Conservation (phyloP, 2,113 vertebrate species). For the Argyrosomus japonicus region DNA sequence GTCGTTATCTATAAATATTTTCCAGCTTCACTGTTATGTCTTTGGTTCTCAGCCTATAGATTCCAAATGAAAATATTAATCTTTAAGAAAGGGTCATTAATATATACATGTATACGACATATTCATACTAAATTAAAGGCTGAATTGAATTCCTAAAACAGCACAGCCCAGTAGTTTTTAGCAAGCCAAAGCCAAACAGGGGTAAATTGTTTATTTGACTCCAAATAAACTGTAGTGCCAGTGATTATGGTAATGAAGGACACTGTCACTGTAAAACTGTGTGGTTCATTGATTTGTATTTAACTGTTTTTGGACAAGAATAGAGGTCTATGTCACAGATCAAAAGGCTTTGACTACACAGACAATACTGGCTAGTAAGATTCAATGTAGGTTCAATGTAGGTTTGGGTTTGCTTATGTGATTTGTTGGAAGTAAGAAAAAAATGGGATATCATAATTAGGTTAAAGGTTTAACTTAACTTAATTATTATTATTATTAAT, state of each 20-base stretch:
- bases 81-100: not conserved
- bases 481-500: too few relatives aligned
- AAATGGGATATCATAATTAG: not conserved
- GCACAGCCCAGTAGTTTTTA: too few relatives aligned
- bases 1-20: not conserved
- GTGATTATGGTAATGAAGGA: not conserved
- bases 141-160: not conserved
- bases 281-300: not conserved
- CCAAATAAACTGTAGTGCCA: not conserved
- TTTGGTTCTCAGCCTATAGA: not conserved
- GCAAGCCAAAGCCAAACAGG: not conserved
- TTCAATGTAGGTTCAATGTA: not conserved
- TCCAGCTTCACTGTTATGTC: too few relatives aligned
- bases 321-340: not conserved
- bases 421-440: not conserved
- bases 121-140: not conserved
- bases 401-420: not conserved
- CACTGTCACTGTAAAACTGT: not conserved
- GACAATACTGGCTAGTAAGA: not conserved
- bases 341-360: not conserved
- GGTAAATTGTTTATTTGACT: not conserved
- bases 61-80: not conserved
- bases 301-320: not conserved
- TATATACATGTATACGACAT: not conserved
- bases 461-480: not conserved